A percentile compares a stretch with the other conserved stretches of the same genome.
These are phyloP conservation scores for Astatotilapia flaviijosephi DNA, from an alignment of 2,113 vertebrate genomes.

Conservation along the genomic window DNA sequence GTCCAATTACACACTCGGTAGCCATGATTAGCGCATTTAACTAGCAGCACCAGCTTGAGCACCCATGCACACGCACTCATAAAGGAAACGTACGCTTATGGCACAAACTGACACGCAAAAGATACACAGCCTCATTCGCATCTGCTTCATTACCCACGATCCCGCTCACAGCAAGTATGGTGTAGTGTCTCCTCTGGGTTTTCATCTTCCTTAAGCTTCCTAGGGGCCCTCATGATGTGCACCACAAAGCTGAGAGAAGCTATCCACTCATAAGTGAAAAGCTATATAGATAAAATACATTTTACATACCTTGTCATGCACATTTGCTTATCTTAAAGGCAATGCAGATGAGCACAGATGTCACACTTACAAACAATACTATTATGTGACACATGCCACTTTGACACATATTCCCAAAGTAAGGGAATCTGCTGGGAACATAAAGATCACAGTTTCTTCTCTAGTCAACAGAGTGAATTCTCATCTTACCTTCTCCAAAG, in stretches of 20 bases:
- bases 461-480: conserved; percentile 42
- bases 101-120: neutral
- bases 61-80: neutral
- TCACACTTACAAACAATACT: conserved; percentile 39
- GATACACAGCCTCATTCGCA: neutral
- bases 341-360: conserved; percentile 1
- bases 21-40: conserved; percentile 57
- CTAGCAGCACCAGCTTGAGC: conserved; percentile 24
- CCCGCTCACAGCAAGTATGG: neutral
- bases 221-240: neutral
- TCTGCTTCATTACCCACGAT: conserved; percentile 32
- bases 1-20: conserved; percentile 68
- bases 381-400: conserved; percentile 46
- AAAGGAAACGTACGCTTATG: neutral
- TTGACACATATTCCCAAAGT: conserved; percentile 52
- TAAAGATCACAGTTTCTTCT: conserved; percentile 53
- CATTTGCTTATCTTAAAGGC: neutral
- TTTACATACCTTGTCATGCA: neutral
- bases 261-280: conserved; percentile 1
- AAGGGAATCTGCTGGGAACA: conserved; percentile 42
- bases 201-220: conserved; percentile 20
- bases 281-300: neutral
- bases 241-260: neutral
- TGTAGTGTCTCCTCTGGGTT: conserved; percentile 14
- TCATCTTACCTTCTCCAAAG: conserved; percentile 45